Percentiles rank a stretch among this genome's conserved stretches.
phyloP scores from a whole-genome alignment of 1,140 invertebrate species.

The Macrotrachela quadricornifera region DNA sequence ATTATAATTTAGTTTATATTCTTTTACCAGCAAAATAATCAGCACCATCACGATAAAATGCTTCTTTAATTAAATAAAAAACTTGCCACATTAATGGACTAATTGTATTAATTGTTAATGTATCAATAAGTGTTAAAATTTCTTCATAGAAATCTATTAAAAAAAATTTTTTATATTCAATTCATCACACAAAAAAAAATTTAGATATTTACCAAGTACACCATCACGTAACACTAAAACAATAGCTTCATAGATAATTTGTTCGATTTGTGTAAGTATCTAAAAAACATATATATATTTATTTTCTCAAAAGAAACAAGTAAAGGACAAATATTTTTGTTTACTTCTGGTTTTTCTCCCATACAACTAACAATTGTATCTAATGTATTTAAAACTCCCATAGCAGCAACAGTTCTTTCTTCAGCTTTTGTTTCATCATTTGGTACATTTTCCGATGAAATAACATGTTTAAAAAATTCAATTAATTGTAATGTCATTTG shows the following conservation, averaged over 20 bases:
- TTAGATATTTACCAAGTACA: neutral
- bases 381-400: conserved; percentile 85
- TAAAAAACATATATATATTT: neutral
- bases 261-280: too few relatives aligned
- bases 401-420: conserved; percentile 86
- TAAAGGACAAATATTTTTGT: too few relatives aligned
- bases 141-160: conserved; percentile 85
- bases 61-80: conserved; percentile 60
- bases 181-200: neutral
- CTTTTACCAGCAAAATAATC: conserved; percentile 60
- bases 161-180: conserved; percentile 9
- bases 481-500: conserved; percentile 83
- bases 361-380: conserved; percentile 79
- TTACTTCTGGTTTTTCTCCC: conserved; percentile 52
- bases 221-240: neutral
- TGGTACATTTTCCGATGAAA: conserved; percentile 32
- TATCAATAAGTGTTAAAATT: conserved; percentile 71
- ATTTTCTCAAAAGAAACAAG: too few relatives aligned
- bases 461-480: conserved; percentile 64
- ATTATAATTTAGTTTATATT: too few relatives aligned
- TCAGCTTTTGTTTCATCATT: conserved; percentile 63
- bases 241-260: too few relatives aligned
- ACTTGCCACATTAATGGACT: conserved; percentile 88
- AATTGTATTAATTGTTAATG: conserved; percentile 63
- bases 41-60: conserved; percentile 76